phyloP scores from a whole-genome alignment of 1,140 invertebrate genomes.

The Trachymyrmex cornetzi region DNA sequence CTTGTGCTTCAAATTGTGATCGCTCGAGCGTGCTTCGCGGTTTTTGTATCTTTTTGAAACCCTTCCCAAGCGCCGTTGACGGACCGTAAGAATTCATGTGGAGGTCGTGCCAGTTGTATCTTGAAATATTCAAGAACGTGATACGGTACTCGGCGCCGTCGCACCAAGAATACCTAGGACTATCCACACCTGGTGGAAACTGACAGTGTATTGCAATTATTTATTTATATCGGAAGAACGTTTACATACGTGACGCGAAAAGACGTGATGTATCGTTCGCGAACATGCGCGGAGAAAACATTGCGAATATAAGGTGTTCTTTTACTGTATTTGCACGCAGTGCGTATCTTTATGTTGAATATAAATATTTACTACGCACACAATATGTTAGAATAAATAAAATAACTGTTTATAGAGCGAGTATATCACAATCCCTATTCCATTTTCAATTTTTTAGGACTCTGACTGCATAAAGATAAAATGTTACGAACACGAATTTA shows the following conservation, averaged over 20 bases:
- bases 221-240: slow-evolving; percentile 67
- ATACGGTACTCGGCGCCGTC: slow-evolving; percentile 51
- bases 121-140: slow-evolving; percentile 72
- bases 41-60: slow-evolving; percentile 39
- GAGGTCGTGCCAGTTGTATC: slow-evolving; percentile 58
- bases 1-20: slow-evolving; percentile 32
- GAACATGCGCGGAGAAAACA: slow-evolving; percentile 12
- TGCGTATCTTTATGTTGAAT: slow-evolving; percentile 45
- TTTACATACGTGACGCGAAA: slow-evolving; percentile 22
- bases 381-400: slow-evolving; percentile 16
- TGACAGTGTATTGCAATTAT: slow-evolving; percentile 65
- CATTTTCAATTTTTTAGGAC: neutral
- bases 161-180: slow-evolving; percentile 37
- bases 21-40: neutral
- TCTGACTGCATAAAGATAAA: neutral
- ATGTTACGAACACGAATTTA: neutral
- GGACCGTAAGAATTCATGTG: slow-evolving; percentile 57
- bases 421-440: neutral
- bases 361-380: slow-evolving; percentile 42
- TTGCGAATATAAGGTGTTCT: neutral
- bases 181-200: slow-evolving; percentile 48
- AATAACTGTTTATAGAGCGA: neutral
- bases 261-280: slow-evolving; percentile 22
- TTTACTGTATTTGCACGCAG: neutral
- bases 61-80: slow-evolving; percentile 21